Conservation (phyloP, 2,797 vertebrate genomes). For the Periparus ater region DNA sequence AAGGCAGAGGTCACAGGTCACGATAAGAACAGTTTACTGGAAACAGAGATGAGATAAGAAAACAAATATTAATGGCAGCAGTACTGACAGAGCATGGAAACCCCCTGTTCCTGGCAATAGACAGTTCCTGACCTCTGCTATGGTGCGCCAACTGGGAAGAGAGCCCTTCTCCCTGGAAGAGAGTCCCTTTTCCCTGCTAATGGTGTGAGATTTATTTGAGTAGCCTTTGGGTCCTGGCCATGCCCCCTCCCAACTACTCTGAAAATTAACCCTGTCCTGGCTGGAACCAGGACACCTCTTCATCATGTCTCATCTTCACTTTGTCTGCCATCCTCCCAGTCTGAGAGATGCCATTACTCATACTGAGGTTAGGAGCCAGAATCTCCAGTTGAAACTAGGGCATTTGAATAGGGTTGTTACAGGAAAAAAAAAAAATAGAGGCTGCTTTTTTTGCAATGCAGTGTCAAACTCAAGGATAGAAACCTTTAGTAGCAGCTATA, state of each 20-base stretch:
- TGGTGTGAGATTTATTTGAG: neutral
- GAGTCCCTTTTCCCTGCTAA: neutral
- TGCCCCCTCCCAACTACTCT: neutral
- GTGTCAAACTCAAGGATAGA: neutral
- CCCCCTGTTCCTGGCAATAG: rapidly evolving
- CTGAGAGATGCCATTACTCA: neutral
- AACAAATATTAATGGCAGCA: neutral
- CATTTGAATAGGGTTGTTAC: neutral
- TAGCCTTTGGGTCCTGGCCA: neutral
- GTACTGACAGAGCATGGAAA: neutral
- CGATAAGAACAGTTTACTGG: neutral
- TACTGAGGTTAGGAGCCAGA: neutral
- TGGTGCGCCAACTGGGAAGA: rapidly evolving
- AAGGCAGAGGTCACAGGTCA: neutral
- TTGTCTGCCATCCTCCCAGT: neutral
- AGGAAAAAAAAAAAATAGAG: neutral
- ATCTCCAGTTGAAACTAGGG: neutral
- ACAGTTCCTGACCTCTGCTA: neutral
- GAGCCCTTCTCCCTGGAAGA: neutral
- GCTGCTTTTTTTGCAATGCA: neutral
- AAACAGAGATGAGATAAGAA: neutral
- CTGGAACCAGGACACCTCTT: neutral
- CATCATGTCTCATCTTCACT: neutral
- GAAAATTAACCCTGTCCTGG: neutral
- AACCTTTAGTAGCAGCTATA: neutral